Evolutionary conservation across 1,140 invertebrate genomes (phyloP).

Genomic region (Helicoverpa armigera): DNA sequence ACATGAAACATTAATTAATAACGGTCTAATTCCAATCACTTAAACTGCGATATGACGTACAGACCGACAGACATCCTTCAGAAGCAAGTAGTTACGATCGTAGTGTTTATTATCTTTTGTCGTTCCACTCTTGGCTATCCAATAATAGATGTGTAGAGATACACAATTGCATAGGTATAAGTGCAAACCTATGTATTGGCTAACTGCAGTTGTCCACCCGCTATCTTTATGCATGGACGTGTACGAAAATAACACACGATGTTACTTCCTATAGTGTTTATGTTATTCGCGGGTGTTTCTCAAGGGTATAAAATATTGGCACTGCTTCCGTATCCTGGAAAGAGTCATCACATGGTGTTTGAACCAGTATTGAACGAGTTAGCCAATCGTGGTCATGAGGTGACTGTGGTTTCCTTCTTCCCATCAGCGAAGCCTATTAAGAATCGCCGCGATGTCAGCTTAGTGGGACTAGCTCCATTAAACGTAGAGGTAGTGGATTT

Average conservation of each 20-base stretch:
- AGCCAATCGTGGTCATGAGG: conserved; percentile 88
- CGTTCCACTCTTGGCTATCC: conserved; percentile 9
- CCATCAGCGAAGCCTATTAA: conserved; percentile 64
- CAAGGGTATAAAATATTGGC: conserved; percentile 85
- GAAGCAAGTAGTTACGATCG: neutral
- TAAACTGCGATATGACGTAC: neutral
- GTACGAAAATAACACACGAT: conserved; percentile 12
- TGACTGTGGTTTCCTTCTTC: conserved; percentile 90
- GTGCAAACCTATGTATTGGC: neutral
- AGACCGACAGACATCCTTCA: neutral
- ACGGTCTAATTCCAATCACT: neutral
- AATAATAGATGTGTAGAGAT: conserved; percentile 36
- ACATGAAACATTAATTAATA: no score
- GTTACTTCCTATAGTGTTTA: conserved; percentile 34
- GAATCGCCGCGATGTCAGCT: conserved; percentile 63
- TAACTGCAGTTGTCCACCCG: conserved; percentile 24
- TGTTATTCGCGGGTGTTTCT: conserved; percentile 25
- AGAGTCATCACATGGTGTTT: conserved; percentile 91
- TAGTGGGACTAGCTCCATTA: conserved; percentile 58
- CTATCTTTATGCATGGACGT: conserved; percentile 33
- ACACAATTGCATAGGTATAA: neutral
- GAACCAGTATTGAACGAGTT: conserved; percentile 89
- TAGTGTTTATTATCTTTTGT: conserved; percentile 14
- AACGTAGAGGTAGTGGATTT: conserved; percentile 62
- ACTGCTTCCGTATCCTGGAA: conserved; percentile 89